Evolutionary conservation across 1,140 invertebrate genomes (phyloP), one percentile per base, ranked within the genome.

Genomic region (Gerris buenoi): DNA sequence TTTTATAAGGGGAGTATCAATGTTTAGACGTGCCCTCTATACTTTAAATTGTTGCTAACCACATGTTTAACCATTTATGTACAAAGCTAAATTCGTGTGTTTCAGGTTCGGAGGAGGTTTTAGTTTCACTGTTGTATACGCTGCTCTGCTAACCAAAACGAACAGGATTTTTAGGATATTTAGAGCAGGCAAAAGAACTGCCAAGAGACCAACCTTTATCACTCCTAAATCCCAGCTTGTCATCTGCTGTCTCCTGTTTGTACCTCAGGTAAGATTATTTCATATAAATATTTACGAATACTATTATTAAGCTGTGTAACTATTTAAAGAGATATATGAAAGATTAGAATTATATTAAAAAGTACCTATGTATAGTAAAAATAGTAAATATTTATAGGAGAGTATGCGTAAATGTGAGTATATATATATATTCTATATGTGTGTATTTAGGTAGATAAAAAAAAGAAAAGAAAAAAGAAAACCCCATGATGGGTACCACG

Each of bases 161-260:
- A 95, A 94, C 79, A 80, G 92, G 46, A 96, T 96, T 69, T 85
- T 90, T 1, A 79, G 93, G n/a, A 96, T 97, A 71, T 96, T 97
- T 77, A 88, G 90, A 70, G 89, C 89, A 3, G 88, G 91, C 66
- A 90, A 89, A 74, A 86, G 88, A 68, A 93, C 91, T 15, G 91
- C 93, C 0, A 88, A 90, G 74, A 77, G 93, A 68, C 93, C 94
- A 2, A 88, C 86, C n/a, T 92, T 95, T 75, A 97, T 97, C 71
- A 95, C 92, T 33, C 94, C 95, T 1, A 86, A 87, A 73, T 97
- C 94, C 0, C 95, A 98, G 76, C 81, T 97, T 28, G 84, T 91
- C 69, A 96, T 97, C 73, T 95, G 93, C 74, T 79, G 82, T 61
- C 84, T 85, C 64, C 79, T 97, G n/a, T 84, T 95, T 22, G 84